These are phyloP conservation scores for Cottoperca gobio DNA, from an alignment of 2,797 vertebrate genomes.

Conservation along the genomic window DNA sequence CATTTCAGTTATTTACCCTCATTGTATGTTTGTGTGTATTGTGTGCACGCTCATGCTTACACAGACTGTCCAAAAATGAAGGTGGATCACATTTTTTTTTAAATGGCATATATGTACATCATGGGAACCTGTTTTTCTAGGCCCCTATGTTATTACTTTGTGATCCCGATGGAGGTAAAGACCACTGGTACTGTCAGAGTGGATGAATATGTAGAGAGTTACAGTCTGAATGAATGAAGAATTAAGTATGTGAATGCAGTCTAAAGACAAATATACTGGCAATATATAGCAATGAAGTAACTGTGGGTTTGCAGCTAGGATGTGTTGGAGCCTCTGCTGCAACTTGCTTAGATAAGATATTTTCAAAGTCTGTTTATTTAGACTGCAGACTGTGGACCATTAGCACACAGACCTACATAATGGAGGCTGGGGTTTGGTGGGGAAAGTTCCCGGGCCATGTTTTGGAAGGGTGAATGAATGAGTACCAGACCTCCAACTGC, in stretches of 20 bases:
- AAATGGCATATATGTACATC: not conserved
- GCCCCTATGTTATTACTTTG: conserved; percentile 47
- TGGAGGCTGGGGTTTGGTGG: conserved; percentile 18
- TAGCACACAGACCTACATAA: conserved; percentile 34
- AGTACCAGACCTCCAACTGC: conserved; percentile 65
- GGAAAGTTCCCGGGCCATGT: conserved; percentile 37
- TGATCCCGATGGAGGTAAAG: conserved; percentile 34
- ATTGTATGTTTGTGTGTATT: conserved; percentile 7
- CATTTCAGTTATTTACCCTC: conserved; percentile 15
- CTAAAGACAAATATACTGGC: not conserved
- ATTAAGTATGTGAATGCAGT: conserved; percentile 9
- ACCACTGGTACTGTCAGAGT: not conserved
- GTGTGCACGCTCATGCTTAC: not conserved
- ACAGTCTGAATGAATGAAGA: conserved; percentile 19
- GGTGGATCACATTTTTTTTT: not conserved
- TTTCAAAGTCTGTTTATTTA: conserved; percentile 54
- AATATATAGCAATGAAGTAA: not conserved
- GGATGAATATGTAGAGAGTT: not conserved
- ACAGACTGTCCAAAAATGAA: conserved; percentile 23
- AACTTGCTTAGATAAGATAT: conserved; percentile 26
- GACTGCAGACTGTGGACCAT: conserved; percentile 45
- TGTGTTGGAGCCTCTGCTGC: conserved; percentile 9
- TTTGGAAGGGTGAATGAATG: conserved; percentile 48
- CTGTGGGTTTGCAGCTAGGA: conserved; percentile 5
- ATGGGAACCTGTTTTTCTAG: conserved; percentile 25